phyloP scores from a whole-genome alignment of 2,888 invertebrate species.

The Eurytoma californica region DNA sequence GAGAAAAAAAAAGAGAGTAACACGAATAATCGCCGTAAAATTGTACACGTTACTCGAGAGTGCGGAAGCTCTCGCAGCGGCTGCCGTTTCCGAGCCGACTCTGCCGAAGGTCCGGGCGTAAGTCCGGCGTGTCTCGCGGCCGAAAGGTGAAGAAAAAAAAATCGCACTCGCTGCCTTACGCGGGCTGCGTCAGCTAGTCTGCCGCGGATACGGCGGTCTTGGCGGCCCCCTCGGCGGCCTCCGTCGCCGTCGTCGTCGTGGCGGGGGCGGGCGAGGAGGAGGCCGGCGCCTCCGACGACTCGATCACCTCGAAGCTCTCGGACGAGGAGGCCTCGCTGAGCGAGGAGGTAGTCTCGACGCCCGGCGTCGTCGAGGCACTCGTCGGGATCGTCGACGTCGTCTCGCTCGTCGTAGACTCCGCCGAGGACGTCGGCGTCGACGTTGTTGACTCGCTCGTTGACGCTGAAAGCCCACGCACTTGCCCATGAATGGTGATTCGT shows the following conservation, averaged over 20 bases:
- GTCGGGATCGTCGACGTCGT: conserved; percentile 23
- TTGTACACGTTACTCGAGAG: conserved; percentile 46
- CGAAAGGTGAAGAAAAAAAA: not conserved
- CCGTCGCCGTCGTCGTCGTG: not conserved
- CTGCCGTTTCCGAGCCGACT: not conserved
- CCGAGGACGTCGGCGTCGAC: conserved; percentile 22
- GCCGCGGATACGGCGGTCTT: not conserved
- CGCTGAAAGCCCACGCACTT: conserved; percentile 5
- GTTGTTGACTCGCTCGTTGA: conserved; percentile 34
- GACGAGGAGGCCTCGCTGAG: conserved; percentile 62
- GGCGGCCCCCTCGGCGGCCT: not conserved
- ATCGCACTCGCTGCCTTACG: too few species aligned
- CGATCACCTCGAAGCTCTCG: conserved; percentile 69
- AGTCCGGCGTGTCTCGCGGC: not conserved
- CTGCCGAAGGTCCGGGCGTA: not conserved
- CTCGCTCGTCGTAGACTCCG: not conserved
- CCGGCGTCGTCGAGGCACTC: conserved; percentile 7
- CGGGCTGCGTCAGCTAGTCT: too few species aligned
- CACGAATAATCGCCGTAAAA: conserved; percentile 43
- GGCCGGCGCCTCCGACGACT: conserved; percentile 53
- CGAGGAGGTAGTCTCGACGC: conserved; percentile 49
- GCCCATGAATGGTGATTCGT: too few species aligned
- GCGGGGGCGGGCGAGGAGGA: not conserved
- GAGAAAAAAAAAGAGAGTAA: conserved; percentile 9
- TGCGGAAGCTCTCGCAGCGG: not conserved